Percentiles rank a stretch among this genome's conserved stretches.
phyloP scores from a whole-genome alignment of 2,888 invertebrate genomes.

The Diploptera punctata region DNA sequence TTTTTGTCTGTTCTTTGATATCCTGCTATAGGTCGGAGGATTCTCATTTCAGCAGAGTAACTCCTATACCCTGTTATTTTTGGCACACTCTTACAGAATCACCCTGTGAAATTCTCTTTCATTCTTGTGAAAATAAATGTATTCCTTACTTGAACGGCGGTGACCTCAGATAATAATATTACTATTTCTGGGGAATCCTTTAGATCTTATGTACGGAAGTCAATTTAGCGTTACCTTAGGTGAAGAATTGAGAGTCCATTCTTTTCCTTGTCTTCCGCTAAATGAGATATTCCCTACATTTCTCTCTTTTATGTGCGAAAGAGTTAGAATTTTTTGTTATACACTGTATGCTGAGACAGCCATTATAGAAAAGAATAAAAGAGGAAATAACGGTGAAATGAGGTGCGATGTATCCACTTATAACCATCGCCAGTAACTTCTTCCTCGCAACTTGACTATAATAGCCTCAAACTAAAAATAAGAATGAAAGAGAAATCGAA shows the following conservation, averaged over 20 bases:
- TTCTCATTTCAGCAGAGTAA: too few species aligned
- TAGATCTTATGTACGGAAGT: neutral
- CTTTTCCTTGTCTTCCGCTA: neutral
- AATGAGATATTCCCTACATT: neutral
- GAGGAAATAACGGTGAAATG: neutral
- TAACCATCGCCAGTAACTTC: neutral
- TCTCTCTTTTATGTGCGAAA: neutral
- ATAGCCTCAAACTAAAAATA: neutral
- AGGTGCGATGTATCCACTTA: neutral
- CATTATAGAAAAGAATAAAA: neutral
- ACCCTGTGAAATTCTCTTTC: too few species aligned
- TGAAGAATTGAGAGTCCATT: neutral
- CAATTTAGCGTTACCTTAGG: neutral
- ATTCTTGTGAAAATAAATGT: too few species aligned
- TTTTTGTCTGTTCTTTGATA: too few species aligned
- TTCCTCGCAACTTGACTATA: neutral
- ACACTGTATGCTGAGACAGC: slow-evolving; percentile 5
- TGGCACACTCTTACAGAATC: too few species aligned
- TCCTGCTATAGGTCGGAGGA: too few species aligned
- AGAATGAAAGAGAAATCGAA: neutral
- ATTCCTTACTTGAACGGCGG: too few species aligned
- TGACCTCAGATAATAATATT: too few species aligned
- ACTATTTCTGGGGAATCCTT: too few species aligned
- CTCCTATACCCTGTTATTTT: too few species aligned
- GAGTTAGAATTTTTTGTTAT: neutral